phyloP scores from a whole-genome alignment of 53 echinoderm and acorn worm species.

The Hippasteria phrygiana region DNA sequence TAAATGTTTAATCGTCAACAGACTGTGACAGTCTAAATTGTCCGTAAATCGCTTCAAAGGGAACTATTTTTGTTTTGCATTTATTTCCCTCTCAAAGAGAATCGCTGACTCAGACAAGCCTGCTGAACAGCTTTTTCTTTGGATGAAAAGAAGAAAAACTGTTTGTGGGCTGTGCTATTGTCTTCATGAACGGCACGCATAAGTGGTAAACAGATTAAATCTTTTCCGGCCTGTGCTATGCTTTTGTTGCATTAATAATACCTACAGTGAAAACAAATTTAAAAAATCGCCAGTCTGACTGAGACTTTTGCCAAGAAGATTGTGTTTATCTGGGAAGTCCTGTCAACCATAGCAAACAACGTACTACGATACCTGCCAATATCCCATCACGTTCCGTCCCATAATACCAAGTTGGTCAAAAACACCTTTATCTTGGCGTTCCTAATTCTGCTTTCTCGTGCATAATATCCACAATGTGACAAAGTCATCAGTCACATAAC shows the following conservation, averaged over 20 bases:
- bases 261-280: not conserved
- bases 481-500: too few species aligned
- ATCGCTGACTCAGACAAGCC: slow-evolving; percentile 41
- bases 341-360: slow-evolving; percentile 20
- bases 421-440: too few species aligned
- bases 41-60: slow-evolving; percentile 4
- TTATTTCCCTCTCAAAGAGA: slow-evolving; percentile 7
- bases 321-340: slow-evolving; percentile 30
- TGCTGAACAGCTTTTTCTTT: not conserved
- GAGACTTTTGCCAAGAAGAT: slow-evolving; percentile 12
- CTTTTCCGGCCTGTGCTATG: slow-evolving; percentile 4
- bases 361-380: not conserved
- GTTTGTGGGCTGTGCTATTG: slow-evolving; percentile 18
- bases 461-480: too few species aligned
- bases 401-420: too few species aligned
- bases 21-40: slow-evolving; percentile 24
- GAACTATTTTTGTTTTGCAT: slow-evolving; percentile 23
- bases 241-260: not conserved
- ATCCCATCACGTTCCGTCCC: too few species aligned
- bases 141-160: slow-evolving; percentile 32
- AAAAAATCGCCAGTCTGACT: not conserved
- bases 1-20: slow-evolving; percentile 44
- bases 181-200: not conserved
- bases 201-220: slow-evolving; percentile 33
- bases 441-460: too few species aligned